Base-by-base conservation (phyloP, 2,888 invertebrate genomes). In the Stenolophus ochropezus region DNA sequence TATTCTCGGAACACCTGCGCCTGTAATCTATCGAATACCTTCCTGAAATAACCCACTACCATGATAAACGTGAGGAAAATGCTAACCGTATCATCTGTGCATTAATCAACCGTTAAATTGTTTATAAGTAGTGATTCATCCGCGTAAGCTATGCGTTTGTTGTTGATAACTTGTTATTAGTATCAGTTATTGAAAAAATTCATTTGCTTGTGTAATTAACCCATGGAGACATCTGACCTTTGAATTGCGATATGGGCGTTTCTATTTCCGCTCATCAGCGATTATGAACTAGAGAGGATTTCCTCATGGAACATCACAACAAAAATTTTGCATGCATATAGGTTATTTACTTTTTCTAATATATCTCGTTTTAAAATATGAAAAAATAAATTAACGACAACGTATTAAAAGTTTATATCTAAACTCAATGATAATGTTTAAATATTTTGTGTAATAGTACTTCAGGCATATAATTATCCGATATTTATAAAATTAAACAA, bases 201-300 rank as follows among this genome's bases (percentile, higher is more conserved):
- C 23, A 73, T 47, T 49, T 73, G 73, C 73, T 49, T 49, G 47
- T n/a, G 21, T 51, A 73, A 73, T 73, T 73, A 73, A 51, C 23
- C 49, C 49, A 23, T 18, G 47, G 21, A 49, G 73, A 51, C 47
- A 2, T 20, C 18, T 73, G 23, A 73, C 73, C 47, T 73, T 73
- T 73, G 23, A 73, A 49, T 49, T 49, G 73, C 21, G 47, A 49
- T 49, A 65, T 16, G 33, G 69, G 47, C 47, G 33, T 11, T 73
- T 51, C 49, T 14, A 73, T 73, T 73, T 73, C 73, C 73, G 73
- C 21, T 51, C 20, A 11, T 33, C 23, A 14, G 11, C 23, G 61
- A 61, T 56, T 56, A 20, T 42, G 33, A 4, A 18, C 3, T 18
- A 18, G n/a, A 20, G 20, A 53, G 53, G 53, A 53, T 20, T 53